A percentile compares a stretch with the other conserved stretches of the same genome.
These are phyloP conservation scores for Octodonta nipae DNA, from an alignment of 2,888 invertebrate genomes.

Conservation along the genomic window DNA sequence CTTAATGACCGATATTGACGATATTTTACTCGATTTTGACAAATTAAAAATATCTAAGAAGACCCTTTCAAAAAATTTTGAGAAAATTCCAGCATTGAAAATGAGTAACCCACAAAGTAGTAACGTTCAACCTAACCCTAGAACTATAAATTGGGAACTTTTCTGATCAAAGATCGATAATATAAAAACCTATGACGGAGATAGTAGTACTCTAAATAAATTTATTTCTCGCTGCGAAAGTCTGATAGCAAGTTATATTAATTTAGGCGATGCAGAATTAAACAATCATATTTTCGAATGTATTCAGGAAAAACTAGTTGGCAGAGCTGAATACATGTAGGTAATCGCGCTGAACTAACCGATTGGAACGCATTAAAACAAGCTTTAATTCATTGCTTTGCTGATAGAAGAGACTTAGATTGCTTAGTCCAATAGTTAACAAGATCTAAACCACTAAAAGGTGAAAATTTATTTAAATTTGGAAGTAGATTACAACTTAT, in stretches of 20 bases:
- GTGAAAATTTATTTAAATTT: slow-evolving; percentile 4
- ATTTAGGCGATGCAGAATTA: not conserved
- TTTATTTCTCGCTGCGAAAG: slow-evolving; percentile 1
- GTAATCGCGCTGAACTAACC: slow-evolving; percentile 5
- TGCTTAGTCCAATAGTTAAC: slow-evolving; percentile 6
- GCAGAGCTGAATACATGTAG: slow-evolving; percentile 7
- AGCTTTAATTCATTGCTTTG: too few relatives aligned
- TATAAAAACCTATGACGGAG: slow-evolving; percentile 4
- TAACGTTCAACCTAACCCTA: too few relatives aligned
- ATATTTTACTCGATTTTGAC: not conserved
- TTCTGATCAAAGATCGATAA: slow-evolving; percentile 2
- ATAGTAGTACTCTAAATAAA: slow-evolving; percentile 3
- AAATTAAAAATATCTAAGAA: not conserved
- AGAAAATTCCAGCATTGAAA: not conserved
- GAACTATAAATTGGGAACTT: too few relatives aligned
- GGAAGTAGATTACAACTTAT: slow-evolving; percentile 2
- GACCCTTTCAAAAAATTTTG: not conserved
- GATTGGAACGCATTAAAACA: too few relatives aligned
- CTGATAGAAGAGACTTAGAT: slow-evolving; percentile 5
- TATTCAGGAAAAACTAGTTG: slow-evolving; percentile 7
- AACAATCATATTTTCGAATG: slow-evolving; percentile 7
- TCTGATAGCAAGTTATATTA: slow-evolving; percentile 3
- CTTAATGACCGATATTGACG: not conserved
- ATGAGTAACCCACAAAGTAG: not conserved
- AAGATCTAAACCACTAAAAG: slow-evolving; percentile 4